Conservation (phyloP, 1,140 invertebrate species). For the Drosophila takahashii region DNA sequence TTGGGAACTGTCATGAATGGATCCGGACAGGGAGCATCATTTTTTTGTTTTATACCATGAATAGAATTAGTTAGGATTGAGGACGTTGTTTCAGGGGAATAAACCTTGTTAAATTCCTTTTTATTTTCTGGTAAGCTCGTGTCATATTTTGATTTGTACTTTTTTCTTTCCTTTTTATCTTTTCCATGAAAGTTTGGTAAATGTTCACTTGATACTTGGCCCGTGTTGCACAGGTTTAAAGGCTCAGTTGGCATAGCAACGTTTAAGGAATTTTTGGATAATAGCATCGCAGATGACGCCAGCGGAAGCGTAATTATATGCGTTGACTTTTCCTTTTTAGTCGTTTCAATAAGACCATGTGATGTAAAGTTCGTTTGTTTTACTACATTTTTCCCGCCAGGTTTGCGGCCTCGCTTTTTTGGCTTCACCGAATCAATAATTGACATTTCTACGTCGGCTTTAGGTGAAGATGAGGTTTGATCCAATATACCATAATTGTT, state of each 20-base stretch:
- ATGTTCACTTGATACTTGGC: background rate
- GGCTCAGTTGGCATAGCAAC: slow-evolving; percentile 35
- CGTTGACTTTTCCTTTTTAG: slow-evolving; percentile 21
- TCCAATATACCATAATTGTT: slow-evolving; percentile 1
- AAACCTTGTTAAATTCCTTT: slow-evolving; percentile 1
- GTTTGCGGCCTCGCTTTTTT: slow-evolving; percentile 75
- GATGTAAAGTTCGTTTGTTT: background rate
- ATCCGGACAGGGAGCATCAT: background rate
- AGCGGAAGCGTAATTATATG: slow-evolving; percentile 4
- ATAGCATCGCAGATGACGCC: background rate
- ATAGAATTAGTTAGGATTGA: slow-evolving; percentile 1
- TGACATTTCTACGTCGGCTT: slow-evolving; percentile 5
- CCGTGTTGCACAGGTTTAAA: slow-evolving; percentile 43
- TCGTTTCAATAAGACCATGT: slow-evolving; percentile 9
- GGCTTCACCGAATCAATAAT: slow-evolving; percentile 44
- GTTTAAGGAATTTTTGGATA: background rate
- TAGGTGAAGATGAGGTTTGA: background rate
- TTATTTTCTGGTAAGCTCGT: background rate
- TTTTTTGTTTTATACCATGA: slow-evolving; percentile 5
- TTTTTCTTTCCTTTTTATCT: slow-evolving; percentile 63
- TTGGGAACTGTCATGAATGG: slow-evolving; percentile 1
- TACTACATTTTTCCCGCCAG: slow-evolving; percentile 67
- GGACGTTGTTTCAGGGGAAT: slow-evolving; percentile 3
- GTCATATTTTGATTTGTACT: slow-evolving; percentile 40
- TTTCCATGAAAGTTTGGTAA: slow-evolving; percentile 22